These are phyloP conservation scores for Carassius carassius DNA, from an alignment of 2,113 vertebrate genomes.

Conservation along the genomic window DNA sequence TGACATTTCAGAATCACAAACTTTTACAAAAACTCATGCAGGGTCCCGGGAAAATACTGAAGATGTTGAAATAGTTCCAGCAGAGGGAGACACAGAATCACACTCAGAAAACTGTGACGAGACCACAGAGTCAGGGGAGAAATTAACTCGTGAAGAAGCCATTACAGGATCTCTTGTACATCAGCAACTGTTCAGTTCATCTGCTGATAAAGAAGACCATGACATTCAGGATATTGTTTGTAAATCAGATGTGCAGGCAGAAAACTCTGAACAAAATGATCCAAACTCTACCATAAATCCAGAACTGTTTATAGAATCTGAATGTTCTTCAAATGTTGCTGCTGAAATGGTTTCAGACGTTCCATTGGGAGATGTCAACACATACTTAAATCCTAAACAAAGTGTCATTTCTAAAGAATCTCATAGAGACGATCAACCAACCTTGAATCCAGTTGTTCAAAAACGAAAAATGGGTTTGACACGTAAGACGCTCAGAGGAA, in stretches of 20 bases:
- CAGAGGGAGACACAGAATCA: neutral
- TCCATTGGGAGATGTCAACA: neutral
- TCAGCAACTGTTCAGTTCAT: neutral
- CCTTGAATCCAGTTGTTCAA: neutral
- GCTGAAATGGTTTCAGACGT: neutral
- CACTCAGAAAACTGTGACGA: neutral
- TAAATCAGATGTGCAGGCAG: neutral
- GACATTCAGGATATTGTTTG: neutral
- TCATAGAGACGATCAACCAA: neutral
- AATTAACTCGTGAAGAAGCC: neutral
- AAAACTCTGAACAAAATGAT: neutral
- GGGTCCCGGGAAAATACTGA: neutral
- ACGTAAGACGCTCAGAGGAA: neutral
- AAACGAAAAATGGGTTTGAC: slow-evolving; percentile 23
- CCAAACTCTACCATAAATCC: neutral
- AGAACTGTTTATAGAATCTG: neutral
- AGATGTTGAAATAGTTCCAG: neutral
- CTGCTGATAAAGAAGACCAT: neutral
- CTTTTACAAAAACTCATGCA: neutral
- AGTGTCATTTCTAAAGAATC: neutral
- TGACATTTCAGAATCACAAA: neutral
- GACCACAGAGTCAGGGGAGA: neutral
- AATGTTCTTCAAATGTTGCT: neutral
- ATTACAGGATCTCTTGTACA: neutral
- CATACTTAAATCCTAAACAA: neutral